Evolutionary conservation across 2,113 vertebrate genomes (phyloP).

Genomic region (Rattus rattus): DNA sequence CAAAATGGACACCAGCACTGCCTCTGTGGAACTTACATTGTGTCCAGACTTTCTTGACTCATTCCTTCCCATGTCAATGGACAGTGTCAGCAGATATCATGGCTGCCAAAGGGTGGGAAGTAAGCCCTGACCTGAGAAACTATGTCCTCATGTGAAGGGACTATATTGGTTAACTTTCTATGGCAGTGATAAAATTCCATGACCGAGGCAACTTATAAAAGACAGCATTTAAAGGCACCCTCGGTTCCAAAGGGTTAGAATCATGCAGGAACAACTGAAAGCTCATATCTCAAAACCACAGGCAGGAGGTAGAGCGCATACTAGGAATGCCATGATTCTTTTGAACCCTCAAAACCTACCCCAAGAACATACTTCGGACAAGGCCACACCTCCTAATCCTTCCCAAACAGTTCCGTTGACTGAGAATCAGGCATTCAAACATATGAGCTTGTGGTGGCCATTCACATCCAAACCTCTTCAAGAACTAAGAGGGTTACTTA

Average conservation of each 20-base stretch:
- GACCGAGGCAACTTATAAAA: background rate
- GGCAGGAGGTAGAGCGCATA: background rate
- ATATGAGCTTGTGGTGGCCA: background rate
- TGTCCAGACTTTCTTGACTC: background rate
- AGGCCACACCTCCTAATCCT: background rate
- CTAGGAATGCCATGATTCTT: background rate
- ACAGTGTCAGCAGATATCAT: background rate
- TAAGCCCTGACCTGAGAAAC: accelerated
- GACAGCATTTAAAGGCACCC: background rate
- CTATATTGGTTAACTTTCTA: background rate
- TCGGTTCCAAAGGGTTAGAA: background rate
- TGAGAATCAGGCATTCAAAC: background rate
- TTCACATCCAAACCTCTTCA: background rate
- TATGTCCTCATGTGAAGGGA: background rate
- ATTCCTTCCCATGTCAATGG: background rate
- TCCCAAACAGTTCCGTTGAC: background rate
- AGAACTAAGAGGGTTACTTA: background rate
- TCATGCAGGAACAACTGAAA: background rate
- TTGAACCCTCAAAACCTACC: background rate
- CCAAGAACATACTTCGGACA: background rate
- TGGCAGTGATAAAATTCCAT: background rate
- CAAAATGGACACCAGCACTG: background rate
- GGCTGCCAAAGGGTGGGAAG: background rate
- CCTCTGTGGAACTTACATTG: background rate
- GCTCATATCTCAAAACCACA: background rate